These are phyloP conservation scores for Poecilia velifera DNA, from an alignment of 2,797 vertebrate species.

Conservation along the genomic window DNA sequence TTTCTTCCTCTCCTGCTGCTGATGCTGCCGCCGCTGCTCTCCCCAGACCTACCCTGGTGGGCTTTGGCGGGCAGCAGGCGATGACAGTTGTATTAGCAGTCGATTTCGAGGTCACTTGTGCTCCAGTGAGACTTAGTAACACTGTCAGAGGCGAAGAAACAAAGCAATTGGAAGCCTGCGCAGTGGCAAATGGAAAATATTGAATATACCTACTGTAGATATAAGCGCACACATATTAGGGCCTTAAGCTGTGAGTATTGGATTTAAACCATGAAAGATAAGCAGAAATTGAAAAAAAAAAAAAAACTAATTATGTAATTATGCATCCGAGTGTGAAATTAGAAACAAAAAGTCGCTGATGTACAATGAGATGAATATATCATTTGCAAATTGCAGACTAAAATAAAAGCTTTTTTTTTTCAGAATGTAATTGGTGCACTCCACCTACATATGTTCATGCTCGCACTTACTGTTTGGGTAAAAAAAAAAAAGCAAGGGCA, in stretches of 20 bases:
- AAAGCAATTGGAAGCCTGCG: constrained; percentile 37
- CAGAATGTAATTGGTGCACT: constrained; percentile 37
- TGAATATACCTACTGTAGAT: constrained; percentile 15
- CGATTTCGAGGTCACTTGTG: constrained; percentile 80
- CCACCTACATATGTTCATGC: constrained; percentile 58
- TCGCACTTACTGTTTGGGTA: constrained; percentile 21
- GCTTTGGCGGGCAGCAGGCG: constrained; percentile 66
- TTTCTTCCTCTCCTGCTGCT: constrained; percentile 16
- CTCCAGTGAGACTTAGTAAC: constrained; percentile 70
- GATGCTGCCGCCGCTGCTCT: constrained; percentile 27
- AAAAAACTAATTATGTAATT: constrained; percentile 1
- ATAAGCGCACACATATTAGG: neutral
- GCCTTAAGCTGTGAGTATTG: constrained; percentile 1
- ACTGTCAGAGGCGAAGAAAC: constrained; percentile 37
- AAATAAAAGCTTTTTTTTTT: constrained; percentile 40
- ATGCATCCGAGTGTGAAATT: constrained; percentile 7
- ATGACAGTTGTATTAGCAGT: constrained; percentile 84
- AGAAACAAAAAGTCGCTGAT: constrained; percentile 23
- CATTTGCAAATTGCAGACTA: constrained; percentile 18
- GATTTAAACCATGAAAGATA: constrained; percentile 4
- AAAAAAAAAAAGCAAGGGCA: constrained; percentile 38
- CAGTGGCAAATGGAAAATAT: constrained; percentile 31
- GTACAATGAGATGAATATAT: constrained; percentile 21
- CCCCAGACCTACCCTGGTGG: constrained; percentile 55
- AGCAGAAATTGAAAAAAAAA: constrained; percentile 1